Percentiles rank a stretch among this genome's conserved stretches.
These are phyloP conservation scores for Calcarius lapponicus DNA, from an alignment of 2,797 vertebrate genomes.

Conservation along the genomic window DNA sequence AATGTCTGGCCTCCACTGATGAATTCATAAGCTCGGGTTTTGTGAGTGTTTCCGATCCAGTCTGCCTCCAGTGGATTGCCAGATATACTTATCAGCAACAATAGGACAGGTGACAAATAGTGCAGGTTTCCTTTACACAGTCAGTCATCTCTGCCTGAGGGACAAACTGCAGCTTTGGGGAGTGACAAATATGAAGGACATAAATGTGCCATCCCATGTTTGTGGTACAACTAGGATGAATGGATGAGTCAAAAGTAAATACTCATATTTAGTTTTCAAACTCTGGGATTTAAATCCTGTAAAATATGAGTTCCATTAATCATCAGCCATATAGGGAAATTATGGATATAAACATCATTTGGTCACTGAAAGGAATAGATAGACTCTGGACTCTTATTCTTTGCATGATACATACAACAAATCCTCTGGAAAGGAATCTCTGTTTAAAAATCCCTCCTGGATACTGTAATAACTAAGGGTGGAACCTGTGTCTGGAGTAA, in stretches of 20 bases:
- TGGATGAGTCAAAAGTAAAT: background rate
- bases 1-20: background rate
- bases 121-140: slow-evolving; percentile 8
- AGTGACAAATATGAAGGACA: slow-evolving; percentile 1
- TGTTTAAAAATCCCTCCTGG: background rate
- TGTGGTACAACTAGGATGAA: background rate
- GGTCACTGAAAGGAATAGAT: background rate
- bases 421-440: background rate
- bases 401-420: background rate
- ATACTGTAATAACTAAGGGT: background rate
- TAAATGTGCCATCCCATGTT: background rate
- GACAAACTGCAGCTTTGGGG: background rate
- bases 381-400: background rate
- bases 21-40: background rate
- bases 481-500: background rate
- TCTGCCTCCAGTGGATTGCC: background rate
- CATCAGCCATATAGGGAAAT: background rate
- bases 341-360: background rate
- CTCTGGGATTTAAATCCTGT: background rate
- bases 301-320: background rate
- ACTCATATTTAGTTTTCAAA: background rate
- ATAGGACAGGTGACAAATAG: background rate
- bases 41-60: background rate
- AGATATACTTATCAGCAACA: slow-evolving; percentile 8
- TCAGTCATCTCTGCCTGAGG: background rate